phyloP scores from a whole-genome alignment of 2,888 invertebrate genomes.

The Metallyticus violacea region DNA sequence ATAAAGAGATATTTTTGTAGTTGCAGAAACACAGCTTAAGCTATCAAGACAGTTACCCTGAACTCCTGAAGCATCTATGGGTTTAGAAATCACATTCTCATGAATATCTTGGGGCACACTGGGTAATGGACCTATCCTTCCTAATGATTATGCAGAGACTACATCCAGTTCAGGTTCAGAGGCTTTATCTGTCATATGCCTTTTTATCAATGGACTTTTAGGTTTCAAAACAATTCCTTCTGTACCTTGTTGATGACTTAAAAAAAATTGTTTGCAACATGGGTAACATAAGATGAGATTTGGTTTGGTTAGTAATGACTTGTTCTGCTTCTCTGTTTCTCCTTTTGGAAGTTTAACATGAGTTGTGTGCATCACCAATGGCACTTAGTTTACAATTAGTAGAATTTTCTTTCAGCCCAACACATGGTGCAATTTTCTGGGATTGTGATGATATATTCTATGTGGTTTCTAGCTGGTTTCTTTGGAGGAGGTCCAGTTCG shows the following conservation, averaged over 20 bases:
- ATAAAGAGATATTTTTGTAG: conserved; percentile 22
- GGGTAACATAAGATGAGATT: conserved; percentile 61
- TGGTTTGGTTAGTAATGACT: conserved; percentile 38
- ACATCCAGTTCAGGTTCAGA: background rate
- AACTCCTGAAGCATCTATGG: conserved; percentile 38
- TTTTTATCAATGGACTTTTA: conserved; percentile 5
- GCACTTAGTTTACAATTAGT: background rate
- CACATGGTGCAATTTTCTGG: background rate
- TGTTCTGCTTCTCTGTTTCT: background rate
- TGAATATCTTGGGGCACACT: background rate
- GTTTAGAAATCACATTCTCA: background rate
- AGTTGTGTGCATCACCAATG: background rate
- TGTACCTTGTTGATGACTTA: conserved; percentile 47
- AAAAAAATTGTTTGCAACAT: conserved; percentile 60
- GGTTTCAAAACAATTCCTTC: conserved; percentile 15
- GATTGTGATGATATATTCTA: conserved; percentile 37
- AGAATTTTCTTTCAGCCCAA: background rate
- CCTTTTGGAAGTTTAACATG: background rate
- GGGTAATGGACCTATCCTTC: background rate
- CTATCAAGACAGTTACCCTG: conserved; percentile 43
- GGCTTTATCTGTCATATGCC: background rate
- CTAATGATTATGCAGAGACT: background rate
- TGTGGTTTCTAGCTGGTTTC: conserved; percentile 68
- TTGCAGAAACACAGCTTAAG: conserved; percentile 41
- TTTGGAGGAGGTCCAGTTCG: conserved; percentile 70